Evolutionary conservation across 2,797 vertebrate genomes (phyloP), one percentile per base, ranked within the genome.

Genomic region (Amazonetta brasiliensis): DNA sequence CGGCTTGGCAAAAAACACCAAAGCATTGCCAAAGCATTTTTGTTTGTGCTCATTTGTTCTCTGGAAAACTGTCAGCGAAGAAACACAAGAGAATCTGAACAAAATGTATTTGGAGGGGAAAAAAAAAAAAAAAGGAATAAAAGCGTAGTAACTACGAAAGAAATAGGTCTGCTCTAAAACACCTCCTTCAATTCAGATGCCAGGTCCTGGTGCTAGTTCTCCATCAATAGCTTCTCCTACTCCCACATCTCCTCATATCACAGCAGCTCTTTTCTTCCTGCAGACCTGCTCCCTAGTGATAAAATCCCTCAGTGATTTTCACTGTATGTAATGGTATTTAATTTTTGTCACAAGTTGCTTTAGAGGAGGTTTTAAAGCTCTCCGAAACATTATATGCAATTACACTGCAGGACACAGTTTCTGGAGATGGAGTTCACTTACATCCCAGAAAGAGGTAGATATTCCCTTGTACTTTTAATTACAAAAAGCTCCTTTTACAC

Each of bases 11-110:
- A 41, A 89, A 87, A 93, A 75, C 6, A 11, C 46, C 56, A 37
- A 84, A 90, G 33, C 62, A 26, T 39, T 95, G 94, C 74, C 90
- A 93, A 90, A 94, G 54, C 54, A 28, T 90, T 91, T 90, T 94
- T 95, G 35, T 50, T 92, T 85, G 73, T 63, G 71, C 60, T 91
- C 58, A 62, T 90, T 93, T 84, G 50, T 79, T 92, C 83, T 84
- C 80, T 89, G 87, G 85, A 92, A 91, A 43, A 63, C 1, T 84
- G 69, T 84, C 92, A 95, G 50, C 28, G 41, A 94, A 84, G 79
- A 84, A 91, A 84, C 62, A 64, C 63, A 69, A 81, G 31, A 64
- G 43, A 56, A 79, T 43, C 50, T 75, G 82, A 96, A 89, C 41
- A 93, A 95, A 92, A 78, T 64, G 14, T 44, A 52, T 87, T 11